Base-by-base conservation (phyloP, 2,113 vertebrate genomes). In the Malurus alboscapulatus region DNA sequence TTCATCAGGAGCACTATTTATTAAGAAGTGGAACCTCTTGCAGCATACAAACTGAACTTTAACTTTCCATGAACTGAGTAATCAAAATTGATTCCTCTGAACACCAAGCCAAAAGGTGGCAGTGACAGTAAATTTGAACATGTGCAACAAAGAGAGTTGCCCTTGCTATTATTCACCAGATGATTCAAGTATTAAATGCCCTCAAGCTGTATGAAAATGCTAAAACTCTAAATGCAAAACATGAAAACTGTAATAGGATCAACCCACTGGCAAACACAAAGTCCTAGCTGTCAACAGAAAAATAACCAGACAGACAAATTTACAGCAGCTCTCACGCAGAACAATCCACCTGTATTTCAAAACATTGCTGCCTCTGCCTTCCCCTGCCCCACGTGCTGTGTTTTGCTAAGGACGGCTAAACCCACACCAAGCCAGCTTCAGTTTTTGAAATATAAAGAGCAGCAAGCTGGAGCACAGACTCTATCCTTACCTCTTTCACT, bases 401-500 rank as follows among this genome's bases (percentile, higher is more conserved):
- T 5, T 58, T 27, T 51, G 32, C 44, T 15, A 6, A 45, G 26
- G 9, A 85, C 10, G 58, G 48, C 29, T 34, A n/a, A 88, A 32
- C 30, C n/a, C 1, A 1, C 5, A 25, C 2, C 32, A 69, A 40
- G 8, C 2, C 21, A 34, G 67, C 8, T 24, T 53, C 44, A 3
- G 4, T 4, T 51, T 44, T 27, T 8, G 3, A 51, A 50, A 4
- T 1, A 12, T 1, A 3, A 78, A 21, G 26, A 88, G 34, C 16
- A 84, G 61, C 22, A 42, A 51, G 36, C 4, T 19, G 12, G 16
- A 17, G 32, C 34, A 14, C 0, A 0, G 1, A 9, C 0, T 0
- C 12, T 1, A 3, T 4, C 45, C 78, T 93, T 95, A 99, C 99
- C 99, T 99, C 99, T 98, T 93, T 99, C 99, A 45, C 99, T 99